Percentiles rank a stretch among this genome's conserved stretches.
Conservation (phyloP, 2,888 invertebrate species). For the Phrixothrix hirtus region DNA sequence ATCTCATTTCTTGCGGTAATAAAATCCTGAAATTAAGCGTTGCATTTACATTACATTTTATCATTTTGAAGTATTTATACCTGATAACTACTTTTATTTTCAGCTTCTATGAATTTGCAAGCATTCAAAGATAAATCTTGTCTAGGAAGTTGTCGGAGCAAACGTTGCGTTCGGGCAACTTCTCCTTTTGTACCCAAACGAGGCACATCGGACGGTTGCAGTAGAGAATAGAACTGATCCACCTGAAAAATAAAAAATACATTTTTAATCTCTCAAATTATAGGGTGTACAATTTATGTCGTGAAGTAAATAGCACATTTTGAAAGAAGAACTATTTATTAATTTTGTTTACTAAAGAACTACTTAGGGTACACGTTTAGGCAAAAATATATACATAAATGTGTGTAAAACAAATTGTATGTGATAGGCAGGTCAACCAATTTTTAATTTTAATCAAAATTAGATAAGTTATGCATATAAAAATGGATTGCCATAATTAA, state of each 20-base stretch:
- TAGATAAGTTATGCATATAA: too few species aligned
- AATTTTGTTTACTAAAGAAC: too few species aligned
- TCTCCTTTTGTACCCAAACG: conserved; percentile 74
- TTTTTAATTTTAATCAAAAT: too few species aligned
- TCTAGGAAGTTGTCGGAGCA: conserved; percentile 89
- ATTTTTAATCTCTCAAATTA: too few species aligned
- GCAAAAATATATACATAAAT: too few species aligned
- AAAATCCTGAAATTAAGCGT: conserved; percentile 71
- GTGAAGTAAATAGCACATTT: too few species aligned
- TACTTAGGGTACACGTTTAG: too few species aligned
- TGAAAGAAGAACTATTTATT: too few species aligned
- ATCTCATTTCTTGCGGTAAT: conserved; percentile 92
- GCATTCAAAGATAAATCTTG: conserved; percentile 91
- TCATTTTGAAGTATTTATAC: conserved; percentile 38
- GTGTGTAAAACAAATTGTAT: too few species aligned
- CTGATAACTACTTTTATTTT: conserved; percentile 77
- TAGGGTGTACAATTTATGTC: too few species aligned
- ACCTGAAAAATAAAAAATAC: conserved; percentile 63
- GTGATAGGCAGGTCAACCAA: too few species aligned
- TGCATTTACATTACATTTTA: neutral
- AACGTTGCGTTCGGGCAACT: conserved; percentile 76
- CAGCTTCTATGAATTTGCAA: conserved; percentile 82
- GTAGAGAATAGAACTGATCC: conserved; percentile 88
- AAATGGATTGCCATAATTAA: too few species aligned
- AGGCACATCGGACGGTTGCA: conserved; percentile 75